Base-by-base conservation (phyloP, 2,888 invertebrate genomes). In the Tenodera sinensis region DNA sequence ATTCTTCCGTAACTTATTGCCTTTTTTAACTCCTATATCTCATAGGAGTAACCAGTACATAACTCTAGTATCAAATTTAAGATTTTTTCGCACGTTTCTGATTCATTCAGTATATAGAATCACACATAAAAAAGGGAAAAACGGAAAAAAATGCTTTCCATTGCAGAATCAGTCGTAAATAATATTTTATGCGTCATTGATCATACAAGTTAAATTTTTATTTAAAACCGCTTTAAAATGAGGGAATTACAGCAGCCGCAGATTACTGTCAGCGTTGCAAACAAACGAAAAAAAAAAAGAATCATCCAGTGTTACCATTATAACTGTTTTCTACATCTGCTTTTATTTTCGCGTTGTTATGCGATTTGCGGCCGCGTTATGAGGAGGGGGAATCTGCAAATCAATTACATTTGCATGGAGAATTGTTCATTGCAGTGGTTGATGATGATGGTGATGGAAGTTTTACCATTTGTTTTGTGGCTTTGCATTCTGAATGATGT, bases 371-470 rank as follows among this genome's bases (percentile, higher is more conserved):
- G 54, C 54, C 54, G 54, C 54, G 15, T 20, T 20, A 20, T 15
- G 20, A 25, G 20, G 54, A 71, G 54, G 54, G 54, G 54, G 20
- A 20, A 54, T 14, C 34, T 34, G 54, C 15, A 54, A 20, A 71
- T 25, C 54, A 83, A 87, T 87, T 87, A 83, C 87, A 87, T 87
- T 87, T 87, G 83, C 87, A 87, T 87, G 87, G 87, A 82, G 87
- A 87, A 87, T 87, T 87, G 87, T 87, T 83, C 34, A 83, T 71
- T 71, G 54, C 42, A 42, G 54, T 71, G 25, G 54, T 25, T 71
- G 0, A 15, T 54, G 54, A 14, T 54, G 54, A 71, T 71, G 15
- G 3, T 71, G 15, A 71, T 71, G 8, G 54, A 71, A 71, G 54
- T 71, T 71, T 71, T 71, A 71, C 20, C 54, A 71, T 71, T 71